Evolutionary conservation across 2,797 vertebrate genomes (phyloP).

Genomic region (Melopsittacus undulatus): DNA sequence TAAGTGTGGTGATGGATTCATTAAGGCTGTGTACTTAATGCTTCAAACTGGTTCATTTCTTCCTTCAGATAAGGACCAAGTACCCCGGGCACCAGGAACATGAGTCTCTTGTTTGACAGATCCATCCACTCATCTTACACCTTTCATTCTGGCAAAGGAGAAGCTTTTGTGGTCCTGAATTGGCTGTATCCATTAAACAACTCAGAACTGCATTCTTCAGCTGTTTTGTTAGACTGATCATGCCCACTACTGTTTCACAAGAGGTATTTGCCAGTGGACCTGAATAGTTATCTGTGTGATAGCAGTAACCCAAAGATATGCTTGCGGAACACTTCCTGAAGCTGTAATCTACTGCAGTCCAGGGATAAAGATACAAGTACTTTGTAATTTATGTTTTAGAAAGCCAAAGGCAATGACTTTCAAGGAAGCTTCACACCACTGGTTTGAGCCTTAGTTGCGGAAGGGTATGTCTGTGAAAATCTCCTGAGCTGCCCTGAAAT

Average conservation of each 20-base stretch:
- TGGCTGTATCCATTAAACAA: neutral
- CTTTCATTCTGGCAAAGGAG: neutral
- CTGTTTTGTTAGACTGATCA: neutral
- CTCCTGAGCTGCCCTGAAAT: neutral
- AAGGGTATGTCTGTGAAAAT: neutral
- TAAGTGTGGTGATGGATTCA: neutral
- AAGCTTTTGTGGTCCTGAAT: neutral
- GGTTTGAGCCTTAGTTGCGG: neutral
- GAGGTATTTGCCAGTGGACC: neutral
- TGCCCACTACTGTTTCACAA: neutral
- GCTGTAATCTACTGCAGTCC: neutral
- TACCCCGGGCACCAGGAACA: neutral
- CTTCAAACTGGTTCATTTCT: neutral
- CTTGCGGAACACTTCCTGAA: neutral
- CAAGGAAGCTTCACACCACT: neutral
- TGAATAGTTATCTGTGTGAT: neutral
- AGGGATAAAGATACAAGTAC: neutral
- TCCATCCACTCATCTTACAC: neutral
- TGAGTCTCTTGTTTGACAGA: neutral
- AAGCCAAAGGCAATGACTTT: neutral
- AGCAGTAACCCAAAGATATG: neutral
- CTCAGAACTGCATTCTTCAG: neutral
- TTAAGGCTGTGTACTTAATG: neutral
- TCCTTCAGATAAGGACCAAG: neutral
- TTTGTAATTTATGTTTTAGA: neutral